A percentile compares a stretch with the other conserved stretches of the same genome.
phyloP scores from a whole-genome alignment of 2,888 invertebrate genomes.

The Aphidius colemani region DNA sequence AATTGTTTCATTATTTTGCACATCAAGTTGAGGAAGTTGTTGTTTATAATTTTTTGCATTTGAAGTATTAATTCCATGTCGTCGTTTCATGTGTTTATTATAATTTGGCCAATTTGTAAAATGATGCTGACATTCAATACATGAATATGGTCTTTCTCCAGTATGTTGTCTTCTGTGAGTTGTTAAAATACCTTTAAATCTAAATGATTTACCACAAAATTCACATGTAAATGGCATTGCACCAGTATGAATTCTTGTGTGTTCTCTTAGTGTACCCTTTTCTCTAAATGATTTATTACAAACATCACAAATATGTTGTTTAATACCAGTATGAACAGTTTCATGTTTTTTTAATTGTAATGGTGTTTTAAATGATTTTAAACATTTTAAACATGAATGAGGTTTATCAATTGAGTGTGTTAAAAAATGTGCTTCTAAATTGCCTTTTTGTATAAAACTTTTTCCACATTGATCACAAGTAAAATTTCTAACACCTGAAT shows the following conservation, averaged over 20 bases:
- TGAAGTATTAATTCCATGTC: slow-evolving; percentile 69
- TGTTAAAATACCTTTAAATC: slow-evolving; percentile 76
- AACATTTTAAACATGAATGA: slow-evolving; percentile 61
- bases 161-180: slow-evolving; percentile 75
- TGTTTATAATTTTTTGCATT: slow-evolving; percentile 54
- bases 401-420: slow-evolving; percentile 64
- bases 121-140: slow-evolving; percentile 72
- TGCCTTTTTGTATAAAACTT: slow-evolving; percentile 66
- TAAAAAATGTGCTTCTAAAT: slow-evolving; percentile 65
- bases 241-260: slow-evolving; percentile 77
- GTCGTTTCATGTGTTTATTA: slow-evolving; percentile 80
- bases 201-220: slow-evolving; percentile 75
- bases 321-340: slow-evolving; percentile 66
- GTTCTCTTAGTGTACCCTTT: slow-evolving; percentile 74
- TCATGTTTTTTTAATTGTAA: slow-evolving; percentile 65
- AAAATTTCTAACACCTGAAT: slow-evolving; percentile 64
- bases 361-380: slow-evolving; percentile 65
- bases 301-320: slow-evolving; percentile 67
- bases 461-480: slow-evolving; percentile 67
- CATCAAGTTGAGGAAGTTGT: slow-evolving; percentile 32
- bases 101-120: slow-evolving; percentile 85
- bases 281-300: slow-evolving; percentile 70
- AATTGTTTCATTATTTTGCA: not conserved
- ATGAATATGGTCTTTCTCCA: slow-evolving; percentile 73
- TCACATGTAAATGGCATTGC: slow-evolving; percentile 79